Evolutionary conservation across 1,140 invertebrate species (phyloP).

Genomic region (Parapsyche elsis): DNA sequence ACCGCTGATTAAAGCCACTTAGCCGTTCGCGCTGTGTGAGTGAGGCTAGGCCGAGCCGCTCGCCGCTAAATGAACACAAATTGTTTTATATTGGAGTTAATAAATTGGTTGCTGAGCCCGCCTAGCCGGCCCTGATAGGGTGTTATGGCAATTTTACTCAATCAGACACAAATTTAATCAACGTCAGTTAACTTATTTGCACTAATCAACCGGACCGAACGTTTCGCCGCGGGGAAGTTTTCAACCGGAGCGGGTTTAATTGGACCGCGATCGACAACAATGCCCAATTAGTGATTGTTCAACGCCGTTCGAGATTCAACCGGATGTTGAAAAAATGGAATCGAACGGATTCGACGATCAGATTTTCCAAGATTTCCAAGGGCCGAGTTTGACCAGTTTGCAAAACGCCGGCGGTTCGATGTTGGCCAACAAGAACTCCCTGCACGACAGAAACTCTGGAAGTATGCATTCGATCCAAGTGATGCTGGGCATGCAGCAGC

Average conservation of each 20-base stretch:
- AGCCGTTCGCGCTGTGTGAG: conserved; percentile 61
- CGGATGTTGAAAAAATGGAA: conserved; percentile 71
- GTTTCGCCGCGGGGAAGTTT: conserved; percentile 46
- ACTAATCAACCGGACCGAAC: conserved; percentile 50
- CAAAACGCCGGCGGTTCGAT: conserved; percentile 57
- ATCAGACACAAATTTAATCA: conserved; percentile 57
- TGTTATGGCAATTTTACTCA: conserved; percentile 57
- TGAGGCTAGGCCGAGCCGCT: conserved; percentile 49
- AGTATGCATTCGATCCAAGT: conserved; percentile 76
- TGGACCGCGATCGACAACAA: conserved; percentile 19
- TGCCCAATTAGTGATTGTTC: not conserved
- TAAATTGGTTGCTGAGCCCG: conserved; percentile 59
- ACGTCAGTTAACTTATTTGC: conserved; percentile 54
- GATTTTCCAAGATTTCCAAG: conserved; percentile 78
- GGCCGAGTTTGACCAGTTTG: conserved; percentile 68
- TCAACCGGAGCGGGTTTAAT: conserved; percentile 43
- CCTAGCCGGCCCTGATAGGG: conserved; percentile 55
- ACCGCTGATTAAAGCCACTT: conserved; percentile 70
- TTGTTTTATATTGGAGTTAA: conserved; percentile 67
- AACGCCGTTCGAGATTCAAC: not conserved
- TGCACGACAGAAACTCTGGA: conserved; percentile 61
- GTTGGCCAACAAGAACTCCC: conserved; percentile 60
- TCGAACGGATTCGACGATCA: conserved; percentile 80
- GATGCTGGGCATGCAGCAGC: conserved; percentile 75
- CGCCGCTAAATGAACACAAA: conserved; percentile 65